Conservation (phyloP, 2,888 invertebrate genomes). For the Cephalotes varians region DNA sequence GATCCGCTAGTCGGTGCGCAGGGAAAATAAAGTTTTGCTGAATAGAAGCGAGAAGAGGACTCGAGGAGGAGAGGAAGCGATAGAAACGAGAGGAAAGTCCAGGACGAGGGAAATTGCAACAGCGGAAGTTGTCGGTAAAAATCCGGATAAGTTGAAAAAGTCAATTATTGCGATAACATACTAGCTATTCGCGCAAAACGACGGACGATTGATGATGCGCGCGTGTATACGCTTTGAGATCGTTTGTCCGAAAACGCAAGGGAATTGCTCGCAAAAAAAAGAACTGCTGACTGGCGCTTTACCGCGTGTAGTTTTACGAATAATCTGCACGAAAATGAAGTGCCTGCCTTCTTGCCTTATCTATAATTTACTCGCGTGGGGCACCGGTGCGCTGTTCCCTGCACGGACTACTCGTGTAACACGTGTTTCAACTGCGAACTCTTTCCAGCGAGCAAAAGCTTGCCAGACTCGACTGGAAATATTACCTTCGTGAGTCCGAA, state of each 20-base stretch:
- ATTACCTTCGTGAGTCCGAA: constrained; percentile 30
- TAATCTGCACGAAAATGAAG: constrained; percentile 69
- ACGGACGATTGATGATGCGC: not conserved
- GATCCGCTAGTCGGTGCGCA: constrained; percentile 64
- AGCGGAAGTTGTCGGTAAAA: constrained; percentile 48
- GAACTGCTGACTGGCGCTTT: constrained; percentile 9
- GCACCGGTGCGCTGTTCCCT: constrained; percentile 26
- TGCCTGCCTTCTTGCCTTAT: constrained; percentile 55
- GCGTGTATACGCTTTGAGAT: constrained; percentile 32
- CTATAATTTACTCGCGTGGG: constrained; percentile 61
- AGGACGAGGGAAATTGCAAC: constrained; percentile 16
- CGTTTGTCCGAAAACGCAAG: constrained; percentile 53
- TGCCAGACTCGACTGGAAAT: constrained; percentile 34
- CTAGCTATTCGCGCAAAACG: constrained; percentile 18
- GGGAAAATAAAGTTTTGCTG: constrained; percentile 73
- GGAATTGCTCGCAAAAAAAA: constrained; percentile 35
- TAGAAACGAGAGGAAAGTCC: constrained; percentile 47
- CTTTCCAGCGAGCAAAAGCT: constrained; percentile 33
- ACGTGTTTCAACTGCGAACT: constrained; percentile 35
- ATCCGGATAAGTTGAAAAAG: constrained; percentile 71
- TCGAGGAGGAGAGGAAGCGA: constrained; percentile 23
- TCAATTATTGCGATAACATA: constrained; percentile 71
- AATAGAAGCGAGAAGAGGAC: constrained; percentile 44
- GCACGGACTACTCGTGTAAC: constrained; percentile 29
- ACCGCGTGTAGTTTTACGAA: constrained; percentile 54